Percentiles rank a stretch among this genome's conserved stretches.
These are phyloP conservation scores for Pammene fasciana DNA, from an alignment of 2,888 invertebrate species.

Conservation along the genomic window DNA sequence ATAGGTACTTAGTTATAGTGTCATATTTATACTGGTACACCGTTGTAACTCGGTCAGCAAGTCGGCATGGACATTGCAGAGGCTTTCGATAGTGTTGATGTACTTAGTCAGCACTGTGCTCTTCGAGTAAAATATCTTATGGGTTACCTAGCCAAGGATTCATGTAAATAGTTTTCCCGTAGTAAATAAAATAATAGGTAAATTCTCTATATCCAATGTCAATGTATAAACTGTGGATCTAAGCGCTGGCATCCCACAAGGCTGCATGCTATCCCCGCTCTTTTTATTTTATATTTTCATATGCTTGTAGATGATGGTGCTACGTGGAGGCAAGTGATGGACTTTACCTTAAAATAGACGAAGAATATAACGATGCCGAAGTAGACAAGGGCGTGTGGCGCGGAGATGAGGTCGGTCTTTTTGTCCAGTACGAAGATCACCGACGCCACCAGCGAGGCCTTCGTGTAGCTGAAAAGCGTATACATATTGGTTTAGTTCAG, in stretches of 20 bases:
- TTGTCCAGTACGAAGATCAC: slow-evolving; percentile 98
- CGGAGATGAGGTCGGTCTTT: slow-evolving; percentile 97
- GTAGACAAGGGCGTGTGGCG: slow-evolving; percentile 98
- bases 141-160: too few species aligned
- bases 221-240: too few species aligned
- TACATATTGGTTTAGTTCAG: not conserved
- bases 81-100: not conserved
- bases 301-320: not conserved
- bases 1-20: not conserved
- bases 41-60: not conserved
- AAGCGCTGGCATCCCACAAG: not conserved
- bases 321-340: not conserved
- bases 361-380: slow-evolving; percentile 99
- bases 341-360: slow-evolving; percentile 93
- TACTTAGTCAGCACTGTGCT: not conserved
- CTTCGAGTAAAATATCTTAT: too few species aligned
- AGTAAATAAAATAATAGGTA: too few species aligned
- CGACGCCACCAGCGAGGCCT: slow-evolving; percentile 97
- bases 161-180: too few species aligned
- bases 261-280: not conserved
- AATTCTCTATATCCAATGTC: too few species aligned
- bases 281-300: not conserved
- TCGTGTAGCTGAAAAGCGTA: slow-evolving; percentile 91
- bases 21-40: not conserved
- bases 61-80: not conserved